Evolutionary conservation across 2,797 vertebrate species (phyloP), one percentile per base, ranked within the genome.

Genomic region (Cephalopachus bancanus): DNA sequence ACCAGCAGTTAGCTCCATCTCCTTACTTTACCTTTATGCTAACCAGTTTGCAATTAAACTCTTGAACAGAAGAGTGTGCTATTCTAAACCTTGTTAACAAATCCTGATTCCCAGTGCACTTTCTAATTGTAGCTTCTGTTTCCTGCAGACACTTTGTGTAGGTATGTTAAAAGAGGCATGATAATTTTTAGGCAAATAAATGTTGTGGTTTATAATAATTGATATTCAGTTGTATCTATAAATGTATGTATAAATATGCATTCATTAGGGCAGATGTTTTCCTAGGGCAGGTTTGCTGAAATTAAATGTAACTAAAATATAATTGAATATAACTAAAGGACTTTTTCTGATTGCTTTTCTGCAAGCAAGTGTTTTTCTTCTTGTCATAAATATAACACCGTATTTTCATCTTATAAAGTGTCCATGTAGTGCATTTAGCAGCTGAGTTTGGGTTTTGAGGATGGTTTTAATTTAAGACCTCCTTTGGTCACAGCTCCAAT

Each of bases 121-220:
- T 75, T 89, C 44, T 95, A 94, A 97, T 87, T 95, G 65, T 93
- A 94, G 83, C 94, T 96, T 96, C 89, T 95, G 65, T 95, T 95
- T 96, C 89, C 59, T 91, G 30, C 17, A 97, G 69, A 92, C 14
- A 91, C 26, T 67, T 69, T 83, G 28, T 96, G 55, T 87, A 83
- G 64, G 67, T 96, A 95, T 96, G 78, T 96, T 97, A 95, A 96
- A 94, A 74, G 95, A 71, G 49, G 80, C 53, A 15, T 98, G 95
- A 97, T 88, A 72, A 89, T 44, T 85, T 93, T 95, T 93, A 53
- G 93, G 85, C 76, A 93, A 96, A 94, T 92, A 93, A 83, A 79
- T 92, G 79, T 96, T 96, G 15, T 94, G 14, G 30, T 87, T 92
- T 94, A 69, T 96, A 94, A 81, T 95, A 95, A 97, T 96, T 96